Evolutionary conservation across 2,113 vertebrate species (phyloP).

Genomic region (Halichoerus grypus): DNA sequence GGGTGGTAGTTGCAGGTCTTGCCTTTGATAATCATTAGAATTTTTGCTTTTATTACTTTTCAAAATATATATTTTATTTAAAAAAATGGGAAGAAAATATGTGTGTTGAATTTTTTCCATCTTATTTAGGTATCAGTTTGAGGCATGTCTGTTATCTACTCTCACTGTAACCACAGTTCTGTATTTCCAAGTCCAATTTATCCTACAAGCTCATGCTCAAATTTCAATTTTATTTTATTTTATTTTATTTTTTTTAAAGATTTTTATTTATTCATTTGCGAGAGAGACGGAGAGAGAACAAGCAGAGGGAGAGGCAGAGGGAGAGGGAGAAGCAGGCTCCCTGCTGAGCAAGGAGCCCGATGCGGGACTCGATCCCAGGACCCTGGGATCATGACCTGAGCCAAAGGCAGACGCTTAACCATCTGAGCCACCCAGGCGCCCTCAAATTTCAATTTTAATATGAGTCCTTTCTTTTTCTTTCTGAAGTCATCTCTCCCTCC

Average conservation of each 20-base stretch:
- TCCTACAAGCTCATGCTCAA: background rate
- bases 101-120: background rate
- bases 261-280: no score
- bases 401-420: no score
- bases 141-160: background rate
- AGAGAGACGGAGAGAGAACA: no score
- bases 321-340: no score
- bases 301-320: no score
- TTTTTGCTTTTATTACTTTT: background rate
- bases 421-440: no score
- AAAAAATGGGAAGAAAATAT: background rate
- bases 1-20: background rate
- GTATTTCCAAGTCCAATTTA: background rate
- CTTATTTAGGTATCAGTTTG: background rate
- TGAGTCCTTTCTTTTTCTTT: background rate
- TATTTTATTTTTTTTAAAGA: no score
- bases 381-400: no score
- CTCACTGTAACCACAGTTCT: background rate
- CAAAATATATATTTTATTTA: background rate
- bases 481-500: background rate
- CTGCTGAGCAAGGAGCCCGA: no score
- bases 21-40: background rate
- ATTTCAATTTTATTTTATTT: background rate
- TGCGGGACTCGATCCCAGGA: no score
- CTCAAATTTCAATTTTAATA: background rate